Evolutionary conservation across 2,113 vertebrate species (phyloP), one percentile per base, ranked within the genome.

Genomic region (Verasper variegatus): DNA sequence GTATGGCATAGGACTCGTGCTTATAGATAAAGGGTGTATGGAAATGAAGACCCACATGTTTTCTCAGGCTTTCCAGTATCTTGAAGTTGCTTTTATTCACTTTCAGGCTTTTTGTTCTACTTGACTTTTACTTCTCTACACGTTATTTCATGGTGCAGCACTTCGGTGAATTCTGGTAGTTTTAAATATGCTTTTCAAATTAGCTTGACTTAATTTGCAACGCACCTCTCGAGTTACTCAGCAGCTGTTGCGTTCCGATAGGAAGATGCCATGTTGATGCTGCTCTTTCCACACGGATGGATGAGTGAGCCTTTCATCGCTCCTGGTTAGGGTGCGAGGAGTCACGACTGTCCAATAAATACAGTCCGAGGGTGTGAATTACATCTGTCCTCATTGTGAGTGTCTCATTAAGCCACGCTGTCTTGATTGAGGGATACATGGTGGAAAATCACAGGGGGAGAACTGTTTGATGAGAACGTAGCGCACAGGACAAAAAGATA

Each of bases 351-450:
- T 78, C 70, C 85, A 87, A 88, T 86, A 88, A 85, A 89, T 65
- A 85, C 66, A 75, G 79, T 81, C 71, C 49, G 26, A 76, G 77
- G 79, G 56, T 83, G 81, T 81, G 82, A 87, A 89, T 88, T 82
- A 83, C 87, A 90, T 92, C 81, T 78, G 81, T 91, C 78, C 79
- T 92, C 78, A 87, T 81, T 91, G 71, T 68, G 80, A 86, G 81
- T 85, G 83, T 91, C 90, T 90, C 78, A 88, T 93, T 91, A 89
- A 77, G 71, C 68, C 54, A n/a, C n/a, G 67, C 71, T 85, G 51
- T 73, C 45, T 67, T 84, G 76, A 88, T 85, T 87, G 88, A 90
- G 71, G 78, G 84, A 84, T 84, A 71, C 86, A 88, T 64, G 31
- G 61, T 71, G 62, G 85, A 56, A 82, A 84, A 90, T 86, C 87